Percentiles rank a stretch among this genome's conserved stretches.
phyloP scores from a whole-genome alignment of 2,797 vertebrate species.

The Philypnodon macrostomus region DNA sequence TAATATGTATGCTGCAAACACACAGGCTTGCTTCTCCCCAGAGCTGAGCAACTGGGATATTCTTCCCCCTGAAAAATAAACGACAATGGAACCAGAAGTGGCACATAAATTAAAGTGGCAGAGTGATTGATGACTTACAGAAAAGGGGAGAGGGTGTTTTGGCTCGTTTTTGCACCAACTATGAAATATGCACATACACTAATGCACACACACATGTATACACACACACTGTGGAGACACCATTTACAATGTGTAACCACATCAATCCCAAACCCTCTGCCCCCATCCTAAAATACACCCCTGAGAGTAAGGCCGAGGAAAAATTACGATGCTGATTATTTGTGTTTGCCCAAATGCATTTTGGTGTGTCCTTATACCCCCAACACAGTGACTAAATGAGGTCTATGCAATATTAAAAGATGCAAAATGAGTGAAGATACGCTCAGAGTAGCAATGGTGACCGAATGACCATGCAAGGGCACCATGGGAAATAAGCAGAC shows the following conservation, averaged over 20 bases:
- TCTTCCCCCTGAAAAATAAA: slow-evolving; percentile 84
- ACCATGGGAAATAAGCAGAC: slow-evolving; percentile 77
- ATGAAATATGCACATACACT: slow-evolving; percentile 48
- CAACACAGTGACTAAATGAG: slow-evolving; percentile 86
- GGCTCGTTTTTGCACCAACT: slow-evolving; percentile 81
- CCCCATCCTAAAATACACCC: slow-evolving; percentile 61
- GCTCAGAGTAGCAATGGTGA: slow-evolving; percentile 56
- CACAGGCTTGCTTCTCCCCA: slow-evolving; percentile 74
- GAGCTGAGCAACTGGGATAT: slow-evolving; percentile 84
- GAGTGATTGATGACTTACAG: slow-evolving; percentile 87
- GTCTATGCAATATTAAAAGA: slow-evolving; percentile 96
- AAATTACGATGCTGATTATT: slow-evolving; percentile 49
- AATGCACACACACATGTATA: slow-evolving; percentile 21
- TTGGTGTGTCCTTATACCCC: slow-evolving; percentile 60
- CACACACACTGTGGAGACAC: slow-evolving; percentile 15
- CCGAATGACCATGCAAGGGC: slow-evolving; percentile 64
- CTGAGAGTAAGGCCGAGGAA: slow-evolving; percentile 42
- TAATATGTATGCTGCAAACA: slow-evolving; percentile 81
- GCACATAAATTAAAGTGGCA: slow-evolving; percentile 94
- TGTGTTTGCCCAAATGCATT: slow-evolving; percentile 38
- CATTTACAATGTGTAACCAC: slow-evolving; percentile 78
- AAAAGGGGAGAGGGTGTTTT: slow-evolving; percentile 83
- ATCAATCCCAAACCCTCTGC: slow-evolving; percentile 80
- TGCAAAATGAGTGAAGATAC: slow-evolving; percentile 67
- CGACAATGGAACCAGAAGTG: slow-evolving; percentile 93